Evolutionary conservation across 2,797 vertebrate genomes (phyloP).

Genomic region (Galaxias olidus): DNA sequence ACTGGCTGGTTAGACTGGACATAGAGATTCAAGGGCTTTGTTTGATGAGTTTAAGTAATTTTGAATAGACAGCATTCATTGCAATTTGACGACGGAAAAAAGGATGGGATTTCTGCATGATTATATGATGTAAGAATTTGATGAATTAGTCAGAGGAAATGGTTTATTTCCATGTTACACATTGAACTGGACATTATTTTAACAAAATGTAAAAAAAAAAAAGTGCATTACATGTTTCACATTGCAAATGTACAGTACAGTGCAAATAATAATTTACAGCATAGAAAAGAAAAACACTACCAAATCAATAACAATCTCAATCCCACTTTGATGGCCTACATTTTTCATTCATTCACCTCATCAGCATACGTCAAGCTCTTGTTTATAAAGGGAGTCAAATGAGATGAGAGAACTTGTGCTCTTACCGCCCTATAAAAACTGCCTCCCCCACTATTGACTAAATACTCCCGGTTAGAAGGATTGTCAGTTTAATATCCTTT

Average conservation of each 20-base stretch:
- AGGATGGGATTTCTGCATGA: neutral
- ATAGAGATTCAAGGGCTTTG: too few relatives aligned
- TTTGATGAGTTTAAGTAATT: too few relatives aligned
- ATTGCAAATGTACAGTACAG: constrained; percentile 81
- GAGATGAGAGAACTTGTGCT: constrained; percentile 54
- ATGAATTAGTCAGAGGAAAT: constrained; percentile 69
- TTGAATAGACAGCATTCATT: too few relatives aligned
- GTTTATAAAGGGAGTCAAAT: constrained; percentile 25
- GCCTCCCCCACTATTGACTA: neutral
- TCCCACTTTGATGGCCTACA: constrained; percentile 42
- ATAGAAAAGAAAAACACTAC: constrained; percentile 54
- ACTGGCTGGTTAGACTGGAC: too few relatives aligned
- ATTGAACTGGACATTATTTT: constrained; percentile 83
- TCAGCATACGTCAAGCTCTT: constrained; percentile 28
- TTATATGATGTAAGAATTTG: constrained; percentile 28
- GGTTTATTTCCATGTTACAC: constrained; percentile 87
- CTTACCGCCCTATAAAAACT: constrained; percentile 12
- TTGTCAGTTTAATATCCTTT: constrained; percentile 7
- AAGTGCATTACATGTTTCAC: constrained; percentile 86
- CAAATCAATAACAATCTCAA: constrained; percentile 58
- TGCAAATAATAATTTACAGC: constrained; percentile 67
- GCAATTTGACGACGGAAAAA: too few relatives aligned
- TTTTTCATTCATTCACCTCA: constrained; percentile 39
- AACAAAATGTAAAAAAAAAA: constrained; percentile 84
- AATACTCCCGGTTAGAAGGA: constrained; percentile 1